A percentile compares a stretch with the other conserved stretches of the same genome.
Evolutionary conservation across 1,140 invertebrate genomes (phyloP).

Genomic region (Chlorops oryzae): DNA sequence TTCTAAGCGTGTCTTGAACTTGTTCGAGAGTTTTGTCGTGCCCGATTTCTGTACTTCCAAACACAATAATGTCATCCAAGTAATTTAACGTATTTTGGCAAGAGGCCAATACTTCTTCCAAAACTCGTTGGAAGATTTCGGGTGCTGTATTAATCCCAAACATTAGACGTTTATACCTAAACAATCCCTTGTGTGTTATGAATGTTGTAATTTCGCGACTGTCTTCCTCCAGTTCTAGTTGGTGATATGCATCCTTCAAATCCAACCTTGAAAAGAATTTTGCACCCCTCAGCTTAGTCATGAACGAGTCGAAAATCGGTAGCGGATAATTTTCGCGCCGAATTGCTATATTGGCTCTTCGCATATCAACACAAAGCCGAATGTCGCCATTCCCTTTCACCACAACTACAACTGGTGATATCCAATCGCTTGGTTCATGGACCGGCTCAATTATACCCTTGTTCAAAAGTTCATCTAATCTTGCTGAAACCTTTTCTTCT

Average conservation of each 20-base stretch:
- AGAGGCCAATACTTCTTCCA: background rate
- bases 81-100: conserved; percentile 1
- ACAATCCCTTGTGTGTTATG: conserved; percentile 15
- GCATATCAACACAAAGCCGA: conserved; percentile 16
- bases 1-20: conserved; percentile 23
- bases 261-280: conserved; percentile 27
- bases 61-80: conserved; percentile 10
- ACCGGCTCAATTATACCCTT: conserved; percentile 18
- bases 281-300: conserved; percentile 4
- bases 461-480: conserved; percentile 15
- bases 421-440: conserved; percentile 1
- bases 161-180: no score
- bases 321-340: conserved; percentile 18
- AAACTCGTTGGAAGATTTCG: background rate
- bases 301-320: conserved; percentile 14
- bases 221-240: conserved; percentile 28
- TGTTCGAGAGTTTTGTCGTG: conserved; percentile 25
- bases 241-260: conserved; percentile 24
- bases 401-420: conserved; percentile 5
- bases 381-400: conserved; percentile 5
- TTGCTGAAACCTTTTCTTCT: conserved; percentile 9
- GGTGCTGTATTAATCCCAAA: conserved; percentile 10
- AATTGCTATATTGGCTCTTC: conserved; percentile 16
- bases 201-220: conserved; percentile 21
- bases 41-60: conserved; percentile 25